Percentiles rank a stretch among this genome's conserved stretches.
Evolutionary conservation across 2,888 invertebrate genomes (phyloP).

Genomic region (Aphodius sticticus): DNA sequence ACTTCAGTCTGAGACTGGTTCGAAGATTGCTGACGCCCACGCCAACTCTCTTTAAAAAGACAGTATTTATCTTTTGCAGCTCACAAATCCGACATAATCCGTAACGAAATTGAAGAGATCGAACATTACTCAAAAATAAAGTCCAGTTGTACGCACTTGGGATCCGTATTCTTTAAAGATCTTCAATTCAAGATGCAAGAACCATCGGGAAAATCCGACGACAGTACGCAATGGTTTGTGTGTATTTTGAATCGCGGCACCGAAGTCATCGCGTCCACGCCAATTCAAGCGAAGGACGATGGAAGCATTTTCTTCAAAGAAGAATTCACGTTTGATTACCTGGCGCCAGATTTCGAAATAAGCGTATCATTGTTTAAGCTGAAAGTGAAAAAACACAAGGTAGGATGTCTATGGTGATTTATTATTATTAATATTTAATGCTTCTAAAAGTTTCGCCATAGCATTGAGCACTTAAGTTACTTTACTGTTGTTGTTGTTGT

Average conservation of each 20-base stretch:
- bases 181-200: slow-evolving; percentile 17
- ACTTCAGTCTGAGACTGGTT: background rate
- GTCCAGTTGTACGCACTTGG: slow-evolving; percentile 6
- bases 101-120: slow-evolving; percentile 15
- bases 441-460: background rate
- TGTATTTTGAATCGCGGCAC: slow-evolving; percentile 49
- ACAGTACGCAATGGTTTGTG: slow-evolving; percentile 54
- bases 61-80: slow-evolving; percentile 6
- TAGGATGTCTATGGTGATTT: slow-evolving; percentile 30
- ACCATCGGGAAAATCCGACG: slow-evolving; percentile 28
- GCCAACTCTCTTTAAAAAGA: background rate
- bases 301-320: slow-evolving; percentile 49
- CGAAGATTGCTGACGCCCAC: background rate
- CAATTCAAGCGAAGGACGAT: slow-evolving; percentile 45
- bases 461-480: background rate
- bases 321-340: slow-evolving; percentile 50
- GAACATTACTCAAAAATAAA: slow-evolving; percentile 12
- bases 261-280: slow-evolving; percentile 50
- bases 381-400: slow-evolving; percentile 55
- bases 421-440: too few species aligned
- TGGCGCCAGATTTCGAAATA: slow-evolving; percentile 57
- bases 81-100: slow-evolving; percentile 18
- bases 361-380: slow-evolving; percentile 60
- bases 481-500: background rate
- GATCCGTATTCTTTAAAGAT: background rate